phyloP scores from a whole-genome alignment of 2,888 invertebrate species.

The Nymphalis urticae region DNA sequence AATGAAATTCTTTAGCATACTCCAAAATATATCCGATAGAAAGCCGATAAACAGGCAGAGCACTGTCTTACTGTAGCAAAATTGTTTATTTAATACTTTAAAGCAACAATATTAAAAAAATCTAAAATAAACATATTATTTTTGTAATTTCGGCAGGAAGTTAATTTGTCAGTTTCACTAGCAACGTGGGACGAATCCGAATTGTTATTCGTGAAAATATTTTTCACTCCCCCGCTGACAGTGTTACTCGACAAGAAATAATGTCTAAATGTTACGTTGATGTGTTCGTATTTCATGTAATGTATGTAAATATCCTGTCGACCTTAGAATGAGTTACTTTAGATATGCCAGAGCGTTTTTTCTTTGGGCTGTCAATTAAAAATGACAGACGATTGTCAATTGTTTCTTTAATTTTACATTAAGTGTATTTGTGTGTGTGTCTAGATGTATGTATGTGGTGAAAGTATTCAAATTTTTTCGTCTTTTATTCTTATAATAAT shows the following conservation, averaged over 20 bases:
- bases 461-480: too few relatives aligned
- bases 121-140: constrained; percentile 1
- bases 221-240: constrained; percentile 22
- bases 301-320: not conserved
- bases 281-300: constrained; percentile 1
- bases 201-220: constrained; percentile 18
- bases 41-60: too few relatives aligned
- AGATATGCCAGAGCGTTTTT: not conserved
- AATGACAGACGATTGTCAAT: too few relatives aligned
- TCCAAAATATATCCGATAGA: too few relatives aligned
- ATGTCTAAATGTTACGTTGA: constrained; percentile 6
- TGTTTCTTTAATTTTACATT: not conserved
- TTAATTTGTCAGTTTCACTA: constrained; percentile 28
- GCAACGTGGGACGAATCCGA: constrained; percentile 20
- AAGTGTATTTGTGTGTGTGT: too few relatives aligned
- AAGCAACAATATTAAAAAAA: not conserved
- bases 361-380: not conserved
- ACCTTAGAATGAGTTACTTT: not conserved
- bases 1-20: too few relatives aligned
- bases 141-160: constrained; percentile 8
- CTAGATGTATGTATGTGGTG: too few relatives aligned
- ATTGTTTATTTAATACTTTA: too few relatives aligned
- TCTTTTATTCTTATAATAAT: too few relatives aligned
- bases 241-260: constrained; percentile 11
- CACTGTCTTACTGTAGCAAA: too few relatives aligned